Percentiles rank a stretch among this genome's conserved stretches.
These are phyloP conservation scores for Lepidonotus clava DNA, from an alignment of 2,888 invertebrate species.

Conservation along the genomic window DNA sequence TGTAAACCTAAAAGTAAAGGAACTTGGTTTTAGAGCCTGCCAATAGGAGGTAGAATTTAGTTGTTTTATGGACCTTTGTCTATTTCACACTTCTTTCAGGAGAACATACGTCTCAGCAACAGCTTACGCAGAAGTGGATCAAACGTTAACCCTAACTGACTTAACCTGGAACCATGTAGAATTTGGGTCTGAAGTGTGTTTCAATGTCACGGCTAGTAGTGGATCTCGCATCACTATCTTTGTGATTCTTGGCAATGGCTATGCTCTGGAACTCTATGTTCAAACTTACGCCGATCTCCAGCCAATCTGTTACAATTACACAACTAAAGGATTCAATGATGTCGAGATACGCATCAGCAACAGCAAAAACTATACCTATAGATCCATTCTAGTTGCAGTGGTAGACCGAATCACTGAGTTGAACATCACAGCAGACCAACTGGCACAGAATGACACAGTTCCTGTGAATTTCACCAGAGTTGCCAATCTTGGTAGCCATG, in stretches of 20 bases:
- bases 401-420: not conserved
- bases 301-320: not conserved
- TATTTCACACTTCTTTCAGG: too few relatives aligned
- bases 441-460: not conserved
- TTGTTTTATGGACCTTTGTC: too few relatives aligned
- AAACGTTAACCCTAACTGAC: not conserved
- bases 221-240: not conserved
- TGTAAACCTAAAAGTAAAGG: too few relatives aligned
- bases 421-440: not conserved
- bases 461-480: too few relatives aligned
- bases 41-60: too few relatives aligned
- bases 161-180: not conserved
- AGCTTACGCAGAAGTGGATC: not conserved
- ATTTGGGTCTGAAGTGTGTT: not conserved
- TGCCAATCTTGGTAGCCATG: not conserved
- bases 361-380: not conserved
- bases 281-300: not conserved
- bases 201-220: not conserved
- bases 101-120: not conserved
- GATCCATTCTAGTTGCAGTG: not conserved
- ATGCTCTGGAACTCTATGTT: not conserved
- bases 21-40: too few relatives aligned
- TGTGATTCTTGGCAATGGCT: not conserved
- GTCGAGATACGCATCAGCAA: not conserved
- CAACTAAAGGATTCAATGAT: not conserved